Evolutionary conservation across 2,113 vertebrate genomes (phyloP), one percentile per base, ranked within the genome.

Genomic region (Neolamprologus cancellatus): DNA sequence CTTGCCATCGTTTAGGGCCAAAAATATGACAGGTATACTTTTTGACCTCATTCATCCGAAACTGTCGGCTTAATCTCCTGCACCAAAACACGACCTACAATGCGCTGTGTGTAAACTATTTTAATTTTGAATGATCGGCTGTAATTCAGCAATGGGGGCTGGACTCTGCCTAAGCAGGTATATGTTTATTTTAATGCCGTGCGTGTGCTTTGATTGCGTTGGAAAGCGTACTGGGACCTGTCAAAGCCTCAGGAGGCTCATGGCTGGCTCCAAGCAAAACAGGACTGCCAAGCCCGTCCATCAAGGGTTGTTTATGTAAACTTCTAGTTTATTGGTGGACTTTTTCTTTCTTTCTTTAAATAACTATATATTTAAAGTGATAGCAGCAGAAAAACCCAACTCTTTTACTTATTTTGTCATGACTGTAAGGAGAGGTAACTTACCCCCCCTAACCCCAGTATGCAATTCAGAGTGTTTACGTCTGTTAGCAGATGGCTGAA

Each of bases 401-500:
- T 32, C 17, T 76, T 48, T 48, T 30, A 10, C 39, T 79, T 8
- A 48, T 54, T 48, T 46, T 55, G 15, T 48, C 44, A 84, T 20
- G 79, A 30, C 69, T 30, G 44, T 76, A 50, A 76, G 15, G 25
- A 50, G 44, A 76, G 71, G 41, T n/a, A 76, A 30, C 10, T n/a
- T 12, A n/a, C 10, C 25, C 44, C 44, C 20, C 20, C 39, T 0
- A 57, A 52, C 57, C 66, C 69, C 23, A 48, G 18, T 39, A 74
- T 74, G 12, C 48, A 79, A 14, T 74, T 64, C 23, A 71, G 44
- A 41, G 18, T 82, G 88, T 87, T 87, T 83, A 80, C 52, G 66
- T 92, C 82, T 86, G 78, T 55, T 54, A 36, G 81, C 84, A 89
- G 91, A 83, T 36, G 10, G 53, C 76, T 87, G 87, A 88, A 87